A percentile compares a stretch with the other conserved stretches of the same genome.
phyloP scores from a whole-genome alignment of 2,888 invertebrate species.

The Aspidiotus destructor region DNA sequence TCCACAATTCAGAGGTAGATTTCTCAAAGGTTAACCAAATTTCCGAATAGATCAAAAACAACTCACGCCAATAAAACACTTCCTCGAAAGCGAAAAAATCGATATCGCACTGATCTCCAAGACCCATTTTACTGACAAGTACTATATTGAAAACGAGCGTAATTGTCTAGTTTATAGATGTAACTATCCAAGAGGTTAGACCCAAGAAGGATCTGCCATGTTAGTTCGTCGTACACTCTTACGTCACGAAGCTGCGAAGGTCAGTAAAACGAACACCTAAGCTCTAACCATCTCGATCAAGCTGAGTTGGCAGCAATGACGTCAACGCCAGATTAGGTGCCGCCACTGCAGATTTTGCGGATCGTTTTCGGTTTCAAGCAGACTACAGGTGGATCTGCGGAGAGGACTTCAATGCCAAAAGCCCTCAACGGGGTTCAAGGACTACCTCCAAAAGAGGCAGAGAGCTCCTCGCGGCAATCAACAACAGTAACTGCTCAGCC shows the following conservation, averaged over 20 bases:
- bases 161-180: not conserved
- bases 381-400: slow-evolving; percentile 9
- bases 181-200: slow-evolving; percentile 3
- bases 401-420: slow-evolving; percentile 21
- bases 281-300: not conserved
- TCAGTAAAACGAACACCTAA: not conserved
- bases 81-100: not conserved
- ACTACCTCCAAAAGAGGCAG: slow-evolving; percentile 12
- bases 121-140: not conserved
- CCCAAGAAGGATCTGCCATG: slow-evolving; percentile 17
- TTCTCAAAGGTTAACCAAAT: too few species aligned
- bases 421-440: not conserved
- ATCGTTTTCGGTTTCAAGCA: not conserved
- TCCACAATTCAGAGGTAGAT: too few species aligned
- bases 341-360: not conserved
- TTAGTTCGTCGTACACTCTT: slow-evolving; percentile 1
- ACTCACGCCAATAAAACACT: not conserved
- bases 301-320: not conserved
- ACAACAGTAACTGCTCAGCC: not conserved
- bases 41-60: too few species aligned
- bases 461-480: not conserved
- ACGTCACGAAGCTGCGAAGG: slow-evolving; percentile 6
- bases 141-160: not conserved
- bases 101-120: not conserved
- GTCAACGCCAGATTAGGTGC: not conserved